Evolutionary conservation across 2,113 vertebrate genomes (phyloP).

Genomic region (Myocastor coypus): DNA sequence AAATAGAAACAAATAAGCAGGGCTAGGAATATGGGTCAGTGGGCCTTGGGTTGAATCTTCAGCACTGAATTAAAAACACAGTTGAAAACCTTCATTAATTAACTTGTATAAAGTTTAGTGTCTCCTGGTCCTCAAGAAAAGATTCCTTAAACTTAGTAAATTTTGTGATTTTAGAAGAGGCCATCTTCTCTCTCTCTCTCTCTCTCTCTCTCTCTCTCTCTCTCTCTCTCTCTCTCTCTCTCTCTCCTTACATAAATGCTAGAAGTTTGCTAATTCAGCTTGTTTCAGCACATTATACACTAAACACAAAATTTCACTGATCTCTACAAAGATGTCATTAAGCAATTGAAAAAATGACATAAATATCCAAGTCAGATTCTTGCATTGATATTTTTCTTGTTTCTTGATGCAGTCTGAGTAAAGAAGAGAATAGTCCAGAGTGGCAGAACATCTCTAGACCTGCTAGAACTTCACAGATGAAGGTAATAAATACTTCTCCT

Average conservation of each 20-base stretch:
- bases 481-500: background rate
- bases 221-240: no score
- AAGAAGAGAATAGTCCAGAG: background rate
- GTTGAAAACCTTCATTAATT: background rate
- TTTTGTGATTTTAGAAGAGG: background rate
- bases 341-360: background rate
- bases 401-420: background rate
- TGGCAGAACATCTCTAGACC: background rate
- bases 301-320: background rate
- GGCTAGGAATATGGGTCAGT: background rate
- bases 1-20: background rate
- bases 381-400: background rate
- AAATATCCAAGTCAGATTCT: background rate
- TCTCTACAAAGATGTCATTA: background rate
- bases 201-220: no score
- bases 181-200: background rate
- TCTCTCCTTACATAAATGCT: background rate
- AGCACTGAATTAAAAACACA: background rate
- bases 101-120: background rate
- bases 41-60: background rate
- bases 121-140: background rate
- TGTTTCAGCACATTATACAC: background rate
- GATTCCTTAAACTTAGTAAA: background rate
- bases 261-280: background rate
- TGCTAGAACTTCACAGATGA: background rate